Base-by-base conservation (phyloP, 64 coral and sea anemone species). In the Hydrozoanthus tunicans region DNA sequence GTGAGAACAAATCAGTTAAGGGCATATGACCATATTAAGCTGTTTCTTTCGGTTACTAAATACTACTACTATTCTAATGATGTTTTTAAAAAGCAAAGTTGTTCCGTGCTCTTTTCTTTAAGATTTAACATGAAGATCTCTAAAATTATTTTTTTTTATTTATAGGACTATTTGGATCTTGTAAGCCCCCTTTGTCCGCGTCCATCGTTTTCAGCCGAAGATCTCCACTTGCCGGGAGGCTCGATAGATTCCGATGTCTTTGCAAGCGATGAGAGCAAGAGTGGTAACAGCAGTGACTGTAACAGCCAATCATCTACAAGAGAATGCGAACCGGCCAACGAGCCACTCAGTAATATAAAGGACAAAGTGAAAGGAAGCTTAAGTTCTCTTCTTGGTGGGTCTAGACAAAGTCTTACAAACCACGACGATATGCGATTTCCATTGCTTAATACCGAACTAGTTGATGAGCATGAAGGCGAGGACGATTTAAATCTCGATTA, bases 111-210 rank as follows among this genome's bases (percentile, higher is more conserved):
- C 20, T 71, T 25, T 60, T 12, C 9, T 61, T 54, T 62, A 5
- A 24, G 9, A 13, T 26, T 81, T 14, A 14, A 43, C 9, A 79
- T 70, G 26, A 17, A 12, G 13, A 7, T 10, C 9, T 79, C 61
- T 56, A 6, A 14, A 53, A 1, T 12, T 58, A 4, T 12, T 5
- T 17, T 17, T 43, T 9, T 83, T 51, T 5, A 11, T 15, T 53
- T 78, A 10, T 79, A 96, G 95, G 95, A 96, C 43, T 96, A 96
- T 77, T 79, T 96, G 56, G 95, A 96, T 56, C 92, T 96, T 27
- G 89, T 94, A 6, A 96, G 92, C 52, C 95, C 95, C 58, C 90
- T 96, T 3, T 67, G 89, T 81, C 68, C 95, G 0, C 90, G 83
- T 58, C 91, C 66, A 1, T 90, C 95, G 58, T 96, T 92, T n/a